Percentiles rank a stretch among this genome's conserved stretches.
These are phyloP conservation scores for Orientallactaga sibirica DNA, from an alignment of 2,797 vertebrate genomes.

Conservation along the genomic window DNA sequence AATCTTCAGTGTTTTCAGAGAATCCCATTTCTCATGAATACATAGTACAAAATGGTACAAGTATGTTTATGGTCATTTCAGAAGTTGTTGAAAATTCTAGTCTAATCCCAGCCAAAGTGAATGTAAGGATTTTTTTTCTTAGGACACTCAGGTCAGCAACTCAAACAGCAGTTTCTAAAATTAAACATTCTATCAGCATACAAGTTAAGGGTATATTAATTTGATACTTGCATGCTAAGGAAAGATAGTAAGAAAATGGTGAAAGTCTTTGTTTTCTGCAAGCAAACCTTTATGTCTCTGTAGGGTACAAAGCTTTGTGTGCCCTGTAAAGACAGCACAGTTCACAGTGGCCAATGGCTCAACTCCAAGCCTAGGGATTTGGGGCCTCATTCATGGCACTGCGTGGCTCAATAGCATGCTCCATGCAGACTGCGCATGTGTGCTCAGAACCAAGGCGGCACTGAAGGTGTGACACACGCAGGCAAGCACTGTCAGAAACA, in stretches of 20 bases:
- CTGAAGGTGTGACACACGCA: too few species aligned
- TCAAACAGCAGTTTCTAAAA: not conserved
- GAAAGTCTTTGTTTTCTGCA: not conserved
- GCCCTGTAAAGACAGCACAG: not conserved
- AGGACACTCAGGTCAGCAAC: not conserved
- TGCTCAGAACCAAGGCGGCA: too few species aligned
- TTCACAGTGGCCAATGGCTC: not conserved
- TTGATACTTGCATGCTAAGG: not conserved
- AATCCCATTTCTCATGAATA: too few species aligned
- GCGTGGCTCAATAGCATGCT: too few species aligned
- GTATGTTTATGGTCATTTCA: not conserved
- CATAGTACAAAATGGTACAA: not conserved
- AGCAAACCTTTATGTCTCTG: not conserved
- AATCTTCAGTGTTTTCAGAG: too few species aligned
- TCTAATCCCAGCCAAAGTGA: not conserved
- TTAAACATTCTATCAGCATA: not conserved
- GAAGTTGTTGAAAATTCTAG: not conserved
- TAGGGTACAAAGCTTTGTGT: not conserved
- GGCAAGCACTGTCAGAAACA: not conserved
- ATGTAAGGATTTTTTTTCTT: not conserved
- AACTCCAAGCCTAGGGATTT: not conserved
- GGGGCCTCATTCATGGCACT: too few species aligned
- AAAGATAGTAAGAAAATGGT: not conserved
- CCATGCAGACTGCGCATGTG: too few species aligned
- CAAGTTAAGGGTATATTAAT: not conserved